phyloP scores from a whole-genome alignment of 2,113 vertebrate species.

The Microtus ochrogaster region DNA sequence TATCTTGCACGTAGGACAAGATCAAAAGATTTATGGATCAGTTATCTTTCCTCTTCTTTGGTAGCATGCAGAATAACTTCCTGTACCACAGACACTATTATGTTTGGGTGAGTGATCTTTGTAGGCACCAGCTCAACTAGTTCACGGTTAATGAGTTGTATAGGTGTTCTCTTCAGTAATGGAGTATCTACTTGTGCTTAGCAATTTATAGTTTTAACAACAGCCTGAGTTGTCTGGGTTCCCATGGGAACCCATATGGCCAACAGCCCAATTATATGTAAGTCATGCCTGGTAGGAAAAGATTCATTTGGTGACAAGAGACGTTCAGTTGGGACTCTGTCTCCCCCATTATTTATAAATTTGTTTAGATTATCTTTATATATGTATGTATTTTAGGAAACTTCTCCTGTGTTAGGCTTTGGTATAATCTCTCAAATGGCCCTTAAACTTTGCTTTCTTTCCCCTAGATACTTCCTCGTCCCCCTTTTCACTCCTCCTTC shows the following conservation, averaged over 20 bases:
- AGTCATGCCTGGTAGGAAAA: not conserved
- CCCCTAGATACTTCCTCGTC: not conserved
- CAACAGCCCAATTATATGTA: not conserved
- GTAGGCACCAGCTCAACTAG: not conserved
- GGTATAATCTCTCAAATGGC: not conserved
- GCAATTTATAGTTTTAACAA: not conserved
- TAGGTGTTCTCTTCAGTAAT: not conserved
- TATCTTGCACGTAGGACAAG: not conserved
- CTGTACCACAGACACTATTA: not conserved
- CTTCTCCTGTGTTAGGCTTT: not conserved
- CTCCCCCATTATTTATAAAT: not conserved
- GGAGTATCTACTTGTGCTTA: not conserved
- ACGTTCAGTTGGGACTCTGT: not conserved
- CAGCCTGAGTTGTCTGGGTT: not conserved
- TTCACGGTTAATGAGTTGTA: not conserved
- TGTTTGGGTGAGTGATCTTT: not conserved
- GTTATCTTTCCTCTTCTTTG: not conserved
- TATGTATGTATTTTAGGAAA: not conserved
- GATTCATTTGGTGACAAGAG: not conserved
- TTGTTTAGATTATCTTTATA: not conserved
- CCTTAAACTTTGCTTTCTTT: not conserved
- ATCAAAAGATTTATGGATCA: not conserved
- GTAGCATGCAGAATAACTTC: not conserved
- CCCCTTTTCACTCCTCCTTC: too few species aligned
- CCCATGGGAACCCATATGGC: not conserved